A percentile compares a stretch with the other conserved stretches of the same genome.
phyloP scores from a whole-genome alignment of 1,140 invertebrate species.

The Ostrea denselamellosa region DNA sequence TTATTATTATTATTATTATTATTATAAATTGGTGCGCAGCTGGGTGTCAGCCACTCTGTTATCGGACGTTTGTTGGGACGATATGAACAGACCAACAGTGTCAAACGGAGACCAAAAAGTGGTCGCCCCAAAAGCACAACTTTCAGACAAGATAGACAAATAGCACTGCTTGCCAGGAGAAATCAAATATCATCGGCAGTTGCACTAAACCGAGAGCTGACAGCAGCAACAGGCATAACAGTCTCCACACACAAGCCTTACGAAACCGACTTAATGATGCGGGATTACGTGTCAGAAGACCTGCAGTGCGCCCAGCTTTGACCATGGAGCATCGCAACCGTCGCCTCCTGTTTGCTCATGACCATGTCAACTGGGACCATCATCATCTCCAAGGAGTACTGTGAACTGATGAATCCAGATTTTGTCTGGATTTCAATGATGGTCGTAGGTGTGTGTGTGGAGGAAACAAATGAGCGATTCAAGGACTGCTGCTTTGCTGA shows the following conservation, averaged over 20 bases:
- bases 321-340: neutral
- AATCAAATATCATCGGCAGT: too few relatives aligned
- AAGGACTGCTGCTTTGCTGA: neutral
- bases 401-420: conserved; percentile 49
- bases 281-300: neutral
- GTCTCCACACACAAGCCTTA: neutral
- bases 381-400: conserved; percentile 22
- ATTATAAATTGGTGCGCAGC: neutral
- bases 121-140: too few relatives aligned
- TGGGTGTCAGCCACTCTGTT: neutral
- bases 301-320: conserved; percentile 21
- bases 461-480: neutral
- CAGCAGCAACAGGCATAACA: too few relatives aligned
- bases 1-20: too few relatives aligned
- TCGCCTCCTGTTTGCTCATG: conserved; percentile 16
- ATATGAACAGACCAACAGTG: too few relatives aligned
- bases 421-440: conserved; percentile 49
- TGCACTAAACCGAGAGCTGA: too few relatives aligned
- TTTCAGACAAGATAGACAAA: too few relatives aligned
- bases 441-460: conserved; percentile 40
- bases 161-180: too few relatives aligned
- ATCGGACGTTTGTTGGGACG: too few relatives aligned
- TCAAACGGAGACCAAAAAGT: neutral
- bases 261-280: conserved; percentile 10
- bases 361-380: conserved; percentile 12